Base-by-base conservation (phyloP, 2,113 vertebrate species). In the Calypte anna region DNA sequence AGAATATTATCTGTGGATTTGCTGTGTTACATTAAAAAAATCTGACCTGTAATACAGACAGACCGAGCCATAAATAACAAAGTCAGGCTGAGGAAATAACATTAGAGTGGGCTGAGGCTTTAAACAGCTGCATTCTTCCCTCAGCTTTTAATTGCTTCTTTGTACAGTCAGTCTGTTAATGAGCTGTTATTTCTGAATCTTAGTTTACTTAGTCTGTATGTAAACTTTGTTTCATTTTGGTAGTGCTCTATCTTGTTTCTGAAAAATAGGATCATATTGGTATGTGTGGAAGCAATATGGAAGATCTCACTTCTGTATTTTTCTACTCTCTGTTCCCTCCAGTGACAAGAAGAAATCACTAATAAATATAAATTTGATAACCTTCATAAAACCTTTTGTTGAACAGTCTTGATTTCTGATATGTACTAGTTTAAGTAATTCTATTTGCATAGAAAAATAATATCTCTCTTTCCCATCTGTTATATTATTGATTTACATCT, bases 371-470 rank as follows among this genome's bases (percentile, higher is more conserved):
- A 88, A 95, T 95, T 62, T 73, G 22, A 69, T 96, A 92, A 95
- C 46, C 69, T 95, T 90, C 69, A 72, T 79, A 82, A 94, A 96
- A 85, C 51, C 66, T 95, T 84, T 91, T 87, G 54, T 68, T 62
- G 53, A 91, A 62, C 28, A 72, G 25, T 76, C 77, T 83, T 89
- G 82, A 63, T 82, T 79, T 73, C 74, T 82, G 62, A 89, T 93
- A 93, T 90, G 85, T 85, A 58, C 88, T 87, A 88, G 72, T 91
- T 91, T 94, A 93, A 96, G 87, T 76, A 36, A 88, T 94, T 92
- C 89, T 10, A 94, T 97, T 94, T 97, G 93, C 94, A 94, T 97
- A 88, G 10, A 76, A 89, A 93, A 93, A 96, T 94, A 93, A 91
- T 91, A 80, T 96, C 74, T 84, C 80, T 82, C 83, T 95, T 86